Evolutionary conservation across 2,888 invertebrate species (phyloP).

Genomic region (Papilio gigon): DNA sequence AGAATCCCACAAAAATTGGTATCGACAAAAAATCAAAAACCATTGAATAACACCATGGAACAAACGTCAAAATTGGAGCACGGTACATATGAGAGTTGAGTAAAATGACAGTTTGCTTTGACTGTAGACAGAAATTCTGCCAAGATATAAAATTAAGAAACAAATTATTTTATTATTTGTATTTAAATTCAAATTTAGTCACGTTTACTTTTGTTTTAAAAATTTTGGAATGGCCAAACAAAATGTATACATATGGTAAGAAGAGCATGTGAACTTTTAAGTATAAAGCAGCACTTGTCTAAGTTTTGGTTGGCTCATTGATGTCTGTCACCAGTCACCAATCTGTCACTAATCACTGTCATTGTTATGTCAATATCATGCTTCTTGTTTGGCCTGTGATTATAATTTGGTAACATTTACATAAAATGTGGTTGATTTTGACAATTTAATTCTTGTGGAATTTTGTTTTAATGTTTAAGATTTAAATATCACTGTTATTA

Average conservation of each 20-base stretch:
- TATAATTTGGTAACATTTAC: not conserved
- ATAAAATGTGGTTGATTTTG: not conserved
- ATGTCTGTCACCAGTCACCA: no score
- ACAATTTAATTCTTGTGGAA: not conserved
- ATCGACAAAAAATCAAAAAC: not conserved
- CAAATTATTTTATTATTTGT: not conserved
- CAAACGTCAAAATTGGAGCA: not conserved
- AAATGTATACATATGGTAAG: no score
- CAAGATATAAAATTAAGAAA: not conserved
- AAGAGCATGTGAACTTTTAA: not conserved
- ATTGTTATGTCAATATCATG: slow-evolving; percentile 12
- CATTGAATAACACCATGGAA: not conserved
- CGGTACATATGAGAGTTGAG: no score
- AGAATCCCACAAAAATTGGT: not conserved
- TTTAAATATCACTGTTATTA: slow-evolving; percentile 45
- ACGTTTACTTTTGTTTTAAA: not conserved
- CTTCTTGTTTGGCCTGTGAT: slow-evolving; percentile 2
- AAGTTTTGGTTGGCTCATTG: no score
- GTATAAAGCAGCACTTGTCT: no score
- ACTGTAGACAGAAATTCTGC: not conserved
- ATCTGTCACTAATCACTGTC: no score
- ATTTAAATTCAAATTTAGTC: not conserved
- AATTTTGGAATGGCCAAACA: no score
- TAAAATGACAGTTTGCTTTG: not conserved
- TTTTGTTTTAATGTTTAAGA: not conserved